phyloP scores from a whole-genome alignment of 1,140 invertebrate species.

The Dufourea novaeangliae region DNA sequence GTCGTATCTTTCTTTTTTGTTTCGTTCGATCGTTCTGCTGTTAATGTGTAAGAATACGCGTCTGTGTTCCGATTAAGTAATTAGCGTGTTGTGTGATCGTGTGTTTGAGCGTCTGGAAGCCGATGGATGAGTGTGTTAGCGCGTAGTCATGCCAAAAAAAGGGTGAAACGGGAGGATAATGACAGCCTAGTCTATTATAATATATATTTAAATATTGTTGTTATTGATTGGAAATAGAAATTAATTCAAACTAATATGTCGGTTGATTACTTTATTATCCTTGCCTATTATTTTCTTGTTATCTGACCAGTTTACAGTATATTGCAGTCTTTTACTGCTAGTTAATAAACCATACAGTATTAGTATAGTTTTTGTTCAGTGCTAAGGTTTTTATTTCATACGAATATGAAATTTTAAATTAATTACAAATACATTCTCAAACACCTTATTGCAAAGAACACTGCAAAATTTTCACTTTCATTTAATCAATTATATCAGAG shows the following conservation, averaged over 20 bases:
- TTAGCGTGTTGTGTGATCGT: constrained; percentile 12
- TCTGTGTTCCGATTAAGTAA: constrained; percentile 13
- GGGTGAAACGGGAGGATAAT: constrained; percentile 50
- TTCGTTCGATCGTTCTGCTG: background rate
- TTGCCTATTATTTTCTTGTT: too few species aligned
- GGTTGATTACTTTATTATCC: background rate
- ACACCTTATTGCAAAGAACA: too few species aligned
- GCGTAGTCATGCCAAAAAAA: constrained; percentile 66
- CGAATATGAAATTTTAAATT: too few species aligned
- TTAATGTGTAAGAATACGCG: background rate
- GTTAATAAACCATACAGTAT: too few species aligned
- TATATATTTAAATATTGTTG: constrained; percentile 71
- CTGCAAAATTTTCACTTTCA: too few species aligned
- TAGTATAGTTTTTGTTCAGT: too few species aligned
- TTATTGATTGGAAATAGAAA: constrained; percentile 70
- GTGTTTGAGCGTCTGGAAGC: background rate
- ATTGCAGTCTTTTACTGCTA: too few species aligned
- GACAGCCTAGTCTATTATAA: constrained; percentile 71
- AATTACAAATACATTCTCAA: too few species aligned
- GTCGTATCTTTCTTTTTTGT: background rate
- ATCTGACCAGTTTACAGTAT: background rate
- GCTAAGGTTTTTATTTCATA: too few species aligned
- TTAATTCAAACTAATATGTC: constrained; percentile 19
- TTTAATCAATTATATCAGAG: too few species aligned
- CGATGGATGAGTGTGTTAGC: constrained; percentile 10